Conservation (phyloP, 1,140 invertebrate genomes). For the Pseudomyrmex concolor region DNA sequence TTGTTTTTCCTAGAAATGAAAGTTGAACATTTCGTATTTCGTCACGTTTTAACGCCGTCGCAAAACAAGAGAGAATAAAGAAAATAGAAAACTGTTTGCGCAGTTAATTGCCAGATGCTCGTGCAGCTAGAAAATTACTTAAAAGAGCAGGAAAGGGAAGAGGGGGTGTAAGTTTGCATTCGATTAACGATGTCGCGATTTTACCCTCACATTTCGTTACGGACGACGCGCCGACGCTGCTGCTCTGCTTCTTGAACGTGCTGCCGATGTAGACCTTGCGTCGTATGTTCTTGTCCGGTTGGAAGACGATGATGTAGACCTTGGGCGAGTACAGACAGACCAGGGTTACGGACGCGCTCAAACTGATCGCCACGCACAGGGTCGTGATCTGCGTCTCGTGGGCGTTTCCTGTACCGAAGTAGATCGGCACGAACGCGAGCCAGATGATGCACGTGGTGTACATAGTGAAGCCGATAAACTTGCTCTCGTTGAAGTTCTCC, state of each 20-base stretch:
- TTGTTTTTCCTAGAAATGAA: neutral
- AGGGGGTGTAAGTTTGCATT: neutral
- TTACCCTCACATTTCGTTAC: constrained; percentile 82
- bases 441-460: constrained; percentile 92
- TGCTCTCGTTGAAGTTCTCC: constrained; percentile 91
- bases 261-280: constrained; percentile 79
- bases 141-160: too few relatives aligned
- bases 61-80: neutral
- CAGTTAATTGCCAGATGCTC: neutral
- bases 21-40: neutral
- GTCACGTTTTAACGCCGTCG: neutral
- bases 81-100: neutral
- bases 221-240: constrained; percentile 80
- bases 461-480: constrained; percentile 92
- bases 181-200: neutral
- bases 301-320: constrained; percentile 90
- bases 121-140: neutral
- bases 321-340: constrained; percentile 91
- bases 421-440: constrained; percentile 91
- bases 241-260: constrained; percentile 81
- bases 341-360: constrained; percentile 90
- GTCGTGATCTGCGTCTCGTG: constrained; percentile 90
- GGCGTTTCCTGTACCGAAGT: constrained; percentile 89
- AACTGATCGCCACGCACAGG: constrained; percentile 89
- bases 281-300: constrained; percentile 88